Percentiles rank a stretch among this genome's conserved stretches.
These are phyloP conservation scores for Andrena marginata DNA, from an alignment of 2,888 invertebrate genomes.

Conservation along the genomic window DNA sequence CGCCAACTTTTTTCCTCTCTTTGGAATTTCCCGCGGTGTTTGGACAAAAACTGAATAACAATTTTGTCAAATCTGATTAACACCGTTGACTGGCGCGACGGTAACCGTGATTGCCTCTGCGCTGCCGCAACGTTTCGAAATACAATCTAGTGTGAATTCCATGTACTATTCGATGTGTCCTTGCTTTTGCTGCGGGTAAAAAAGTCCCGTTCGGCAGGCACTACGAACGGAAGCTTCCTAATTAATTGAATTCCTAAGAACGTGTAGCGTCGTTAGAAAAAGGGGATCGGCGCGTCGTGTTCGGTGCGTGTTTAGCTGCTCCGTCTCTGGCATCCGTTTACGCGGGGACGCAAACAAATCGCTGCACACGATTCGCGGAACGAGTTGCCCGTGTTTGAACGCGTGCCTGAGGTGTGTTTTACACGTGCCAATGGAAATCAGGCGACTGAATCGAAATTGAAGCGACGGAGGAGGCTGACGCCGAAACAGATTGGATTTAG, in stretches of 20 bases:
- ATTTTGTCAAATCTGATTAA: slow-evolving; percentile 57
- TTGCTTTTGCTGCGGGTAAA: neutral
- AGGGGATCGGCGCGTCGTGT: too few species aligned
- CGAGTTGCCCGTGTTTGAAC: slow-evolving; percentile 49
- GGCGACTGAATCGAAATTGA: slow-evolving; percentile 66
- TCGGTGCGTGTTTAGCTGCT: too few species aligned
- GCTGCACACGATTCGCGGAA: slow-evolving; percentile 40
- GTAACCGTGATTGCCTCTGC: slow-evolving; percentile 45
- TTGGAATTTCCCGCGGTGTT: slow-evolving; percentile 10
- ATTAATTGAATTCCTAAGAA: too few species aligned
- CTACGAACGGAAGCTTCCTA: too few species aligned
- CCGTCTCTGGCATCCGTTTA: slow-evolving; percentile 51
- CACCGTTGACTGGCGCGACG: slow-evolving; percentile 42
- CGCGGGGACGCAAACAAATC: slow-evolving; percentile 57
- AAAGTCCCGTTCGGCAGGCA: too few species aligned
- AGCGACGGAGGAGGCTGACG: slow-evolving; percentile 60
- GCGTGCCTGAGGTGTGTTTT: slow-evolving; percentile 52
- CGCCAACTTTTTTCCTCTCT: slow-evolving; percentile 21
- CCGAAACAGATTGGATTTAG: slow-evolving; percentile 64
- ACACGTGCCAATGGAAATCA: slow-evolving; percentile 65
- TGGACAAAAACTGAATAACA: slow-evolving; percentile 54
- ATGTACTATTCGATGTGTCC: slow-evolving; percentile 32
- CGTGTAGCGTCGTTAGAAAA: too few species aligned
- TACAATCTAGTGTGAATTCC: slow-evolving; percentile 50
- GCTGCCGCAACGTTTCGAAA: slow-evolving; percentile 39